Evolutionary conservation across 2,888 invertebrate genomes (phyloP).

Genomic region (Thymelicus sylvestris): DNA sequence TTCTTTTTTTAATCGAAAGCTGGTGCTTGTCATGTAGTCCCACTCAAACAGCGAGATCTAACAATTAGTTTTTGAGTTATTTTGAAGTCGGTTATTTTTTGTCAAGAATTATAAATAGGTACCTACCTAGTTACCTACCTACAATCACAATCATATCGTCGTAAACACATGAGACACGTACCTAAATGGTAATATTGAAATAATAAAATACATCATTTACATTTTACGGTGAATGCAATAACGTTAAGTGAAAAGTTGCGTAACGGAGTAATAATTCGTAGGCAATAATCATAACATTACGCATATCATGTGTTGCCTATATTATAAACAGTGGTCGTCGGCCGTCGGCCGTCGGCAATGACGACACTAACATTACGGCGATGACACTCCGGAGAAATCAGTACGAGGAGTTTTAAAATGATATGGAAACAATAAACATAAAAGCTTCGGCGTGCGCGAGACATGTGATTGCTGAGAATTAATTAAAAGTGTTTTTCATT

Average conservation of each 20-base stretch:
- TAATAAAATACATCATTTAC: conserved; percentile 47
- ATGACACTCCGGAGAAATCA: conserved; percentile 83
- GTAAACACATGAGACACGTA: conserved; percentile 10
- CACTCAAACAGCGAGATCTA: too few species aligned
- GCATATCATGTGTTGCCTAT: conserved; percentile 53
- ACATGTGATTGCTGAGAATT: conserved; percentile 82
- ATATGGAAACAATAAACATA: conserved; percentile 83
- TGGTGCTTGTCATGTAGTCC: too few species aligned
- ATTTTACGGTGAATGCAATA: conserved; percentile 53
- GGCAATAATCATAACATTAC: conserved; percentile 58
- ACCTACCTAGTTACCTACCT: background rate
- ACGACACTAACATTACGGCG: conserved; percentile 68
- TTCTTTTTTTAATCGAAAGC: too few species aligned
- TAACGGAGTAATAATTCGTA: conserved; percentile 56
- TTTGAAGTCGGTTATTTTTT: too few species aligned
- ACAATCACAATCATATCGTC: conserved; percentile 12
- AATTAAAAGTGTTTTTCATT: conserved; percentile 83
- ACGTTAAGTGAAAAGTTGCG: conserved; percentile 71
- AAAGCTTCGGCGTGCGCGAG: conserved; percentile 71
- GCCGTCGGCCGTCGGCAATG: conserved; percentile 62
- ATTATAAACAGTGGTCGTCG: conserved; percentile 61
- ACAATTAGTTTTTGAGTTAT: too few species aligned
- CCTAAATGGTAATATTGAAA: conserved; percentile 32
- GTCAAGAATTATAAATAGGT: conserved; percentile 13
- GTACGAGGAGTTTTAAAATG: conserved; percentile 77